Conservation (phyloP, 2,888 invertebrate genomes). For the Catocala sponsa region DNA sequence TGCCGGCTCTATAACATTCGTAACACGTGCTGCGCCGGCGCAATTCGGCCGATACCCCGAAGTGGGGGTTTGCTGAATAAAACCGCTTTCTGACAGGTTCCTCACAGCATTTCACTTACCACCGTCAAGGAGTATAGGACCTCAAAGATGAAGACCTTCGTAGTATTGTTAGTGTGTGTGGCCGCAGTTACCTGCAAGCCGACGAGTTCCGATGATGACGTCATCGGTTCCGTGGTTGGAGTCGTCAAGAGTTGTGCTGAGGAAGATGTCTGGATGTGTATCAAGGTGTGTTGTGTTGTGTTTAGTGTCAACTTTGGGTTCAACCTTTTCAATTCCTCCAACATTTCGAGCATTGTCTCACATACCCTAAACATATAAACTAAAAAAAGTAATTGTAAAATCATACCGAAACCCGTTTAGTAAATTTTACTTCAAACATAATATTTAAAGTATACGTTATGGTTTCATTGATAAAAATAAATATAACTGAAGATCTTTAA, state of each 20-base stretch:
- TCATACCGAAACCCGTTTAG: neutral
- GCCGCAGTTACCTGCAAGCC: constrained; percentile 83
- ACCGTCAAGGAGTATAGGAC: constrained; percentile 62
- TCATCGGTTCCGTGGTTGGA: constrained; percentile 89
- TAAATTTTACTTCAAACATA: neutral
- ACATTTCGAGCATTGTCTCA: too few species aligned
- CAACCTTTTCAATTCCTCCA: constrained; percentile 5
- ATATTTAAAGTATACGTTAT: neutral
- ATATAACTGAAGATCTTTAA: too few species aligned
- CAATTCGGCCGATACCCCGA: constrained; percentile 64
- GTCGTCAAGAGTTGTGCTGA: constrained; percentile 92
- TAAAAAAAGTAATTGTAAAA: neutral
- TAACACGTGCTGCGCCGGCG: constrained; percentile 58
- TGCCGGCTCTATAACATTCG: constrained; percentile 63
- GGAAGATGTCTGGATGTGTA: constrained; percentile 90
- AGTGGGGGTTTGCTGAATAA: constrained; percentile 81
- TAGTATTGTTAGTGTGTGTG: constrained; percentile 82
- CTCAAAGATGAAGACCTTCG: constrained; percentile 80
- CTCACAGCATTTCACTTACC: constrained; percentile 77
- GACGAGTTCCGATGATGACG: constrained; percentile 85
- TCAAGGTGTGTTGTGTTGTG: constrained; percentile 90
- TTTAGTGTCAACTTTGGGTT: constrained; percentile 45
- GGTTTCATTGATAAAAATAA: too few species aligned
- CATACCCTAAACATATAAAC: too few species aligned
- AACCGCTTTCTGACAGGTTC: constrained; percentile 73